Conservation (phyloP, 2,113 vertebrate genomes). For the Ictalurus furcatus region DNA sequence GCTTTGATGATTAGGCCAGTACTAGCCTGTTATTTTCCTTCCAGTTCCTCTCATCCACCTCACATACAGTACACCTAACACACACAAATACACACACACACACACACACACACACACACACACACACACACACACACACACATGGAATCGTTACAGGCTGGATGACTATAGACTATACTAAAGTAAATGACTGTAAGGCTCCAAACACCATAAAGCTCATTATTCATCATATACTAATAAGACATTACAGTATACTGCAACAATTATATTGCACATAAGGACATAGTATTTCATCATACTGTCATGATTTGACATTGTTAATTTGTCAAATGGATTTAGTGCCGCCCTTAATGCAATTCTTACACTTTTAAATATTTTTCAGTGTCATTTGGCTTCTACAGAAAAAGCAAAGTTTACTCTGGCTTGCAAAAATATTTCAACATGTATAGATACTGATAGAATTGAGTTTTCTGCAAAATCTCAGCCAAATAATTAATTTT, state of each 20-base stretch:
- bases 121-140: background rate
- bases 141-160: background rate
- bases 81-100: background rate
- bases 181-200: background rate
- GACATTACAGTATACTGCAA: slow-evolving; percentile 16
- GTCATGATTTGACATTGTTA: slow-evolving; percentile 22
- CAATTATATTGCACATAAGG: slow-evolving; percentile 1
- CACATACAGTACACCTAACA: background rate
- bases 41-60: background rate
- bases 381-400: background rate
- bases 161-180: background rate
- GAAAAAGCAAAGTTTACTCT: slow-evolving; percentile 18
- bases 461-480: slow-evolving; percentile 19
- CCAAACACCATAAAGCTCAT: background rate
- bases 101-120: background rate
- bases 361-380: slow-evolving; percentile 1
- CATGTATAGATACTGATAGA: background rate
- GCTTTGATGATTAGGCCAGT: slow-evolving; percentile 10
- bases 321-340: slow-evolving; percentile 32
- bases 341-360: slow-evolving; percentile 27
- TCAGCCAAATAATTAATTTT: slow-evolving; percentile 10
- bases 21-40: slow-evolving; percentile 20
- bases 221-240: slow-evolving; percentile 17
- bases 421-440: background rate
- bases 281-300: slow-evolving; percentile 38